Conservation (phyloP, 2,888 invertebrate genomes). For the Andrena trimmerana region DNA sequence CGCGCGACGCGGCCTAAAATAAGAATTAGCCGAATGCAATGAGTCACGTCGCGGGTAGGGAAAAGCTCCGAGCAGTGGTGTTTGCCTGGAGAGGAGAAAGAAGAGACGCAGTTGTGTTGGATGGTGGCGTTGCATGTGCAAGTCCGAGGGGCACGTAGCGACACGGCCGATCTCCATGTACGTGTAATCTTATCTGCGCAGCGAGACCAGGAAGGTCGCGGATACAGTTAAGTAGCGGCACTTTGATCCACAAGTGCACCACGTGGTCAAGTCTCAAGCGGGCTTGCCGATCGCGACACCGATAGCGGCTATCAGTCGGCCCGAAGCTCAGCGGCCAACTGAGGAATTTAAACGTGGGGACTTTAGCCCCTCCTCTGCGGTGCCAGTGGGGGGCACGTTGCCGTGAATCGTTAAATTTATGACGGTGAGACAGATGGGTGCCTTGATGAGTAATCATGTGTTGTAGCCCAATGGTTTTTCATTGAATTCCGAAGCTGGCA, state of each 20-base stretch:
- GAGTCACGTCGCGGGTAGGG: not conserved
- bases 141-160: not conserved
- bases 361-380: no score
- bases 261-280: conserved; percentile 11
- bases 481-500: no score
- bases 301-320: conserved; percentile 1
- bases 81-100: not conserved
- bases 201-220: conserved; percentile 35
- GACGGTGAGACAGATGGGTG: no score
- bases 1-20: conserved; percentile 35
- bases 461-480: no score
- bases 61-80: not conserved
- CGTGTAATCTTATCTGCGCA: conserved; percentile 3
- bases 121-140: not conserved
- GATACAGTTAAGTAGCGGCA: conserved; percentile 60
- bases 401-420: no score
- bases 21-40: conserved; percentile 30
- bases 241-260: conserved; percentile 43
- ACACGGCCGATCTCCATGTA: no score
- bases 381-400: no score
- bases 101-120: conserved; percentile 21
- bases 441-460: no score
- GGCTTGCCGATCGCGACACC: not conserved
- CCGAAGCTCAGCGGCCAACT: not conserved
- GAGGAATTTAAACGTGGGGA: not conserved